Conservation (phyloP, 1,140 invertebrate species). For the Macrotrachela quadricornifera region DNA sequence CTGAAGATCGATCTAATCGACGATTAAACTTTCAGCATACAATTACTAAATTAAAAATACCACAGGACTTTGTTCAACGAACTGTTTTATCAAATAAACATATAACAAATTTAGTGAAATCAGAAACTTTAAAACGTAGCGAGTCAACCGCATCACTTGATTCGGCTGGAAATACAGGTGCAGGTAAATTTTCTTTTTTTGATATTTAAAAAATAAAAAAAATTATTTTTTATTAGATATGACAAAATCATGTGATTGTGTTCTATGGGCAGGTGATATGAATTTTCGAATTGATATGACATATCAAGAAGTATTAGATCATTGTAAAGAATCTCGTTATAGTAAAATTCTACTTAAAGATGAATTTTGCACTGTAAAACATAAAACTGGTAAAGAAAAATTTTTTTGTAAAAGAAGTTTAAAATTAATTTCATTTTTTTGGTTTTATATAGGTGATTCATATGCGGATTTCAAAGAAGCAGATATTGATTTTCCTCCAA, state of each 20-base stretch:
- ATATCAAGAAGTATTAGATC: constrained; percentile 37
- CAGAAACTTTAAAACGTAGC: too few relatives aligned
- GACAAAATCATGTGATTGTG: constrained; percentile 40
- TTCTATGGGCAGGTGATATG: constrained; percentile 80
- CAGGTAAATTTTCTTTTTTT: neutral
- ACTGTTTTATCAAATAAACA: neutral
- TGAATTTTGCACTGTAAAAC: too few relatives aligned
- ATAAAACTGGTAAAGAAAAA: too few relatives aligned
- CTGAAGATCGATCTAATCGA: neutral
- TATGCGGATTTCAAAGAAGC: constrained; percentile 42
- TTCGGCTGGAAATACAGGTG: too few relatives aligned
- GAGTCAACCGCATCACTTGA: too few relatives aligned
- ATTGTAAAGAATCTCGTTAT: too few relatives aligned
- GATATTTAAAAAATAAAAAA: too few relatives aligned
- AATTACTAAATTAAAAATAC: neutral
- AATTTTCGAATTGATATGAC: constrained; percentile 50
- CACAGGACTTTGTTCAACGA: neutral
- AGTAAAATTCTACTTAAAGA: too few relatives aligned
- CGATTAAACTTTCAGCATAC: too few relatives aligned
- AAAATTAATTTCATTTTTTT: too few relatives aligned
- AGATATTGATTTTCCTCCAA: constrained; percentile 66
- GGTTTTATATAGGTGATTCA: too few relatives aligned
- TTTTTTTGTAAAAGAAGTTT: too few relatives aligned
- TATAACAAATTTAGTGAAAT: neutral
- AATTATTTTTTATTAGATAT: neutral